These are phyloP conservation scores for Lutjanus campechanus DNA, from an alignment of 2,797 vertebrate species.

Conservation along the genomic window DNA sequence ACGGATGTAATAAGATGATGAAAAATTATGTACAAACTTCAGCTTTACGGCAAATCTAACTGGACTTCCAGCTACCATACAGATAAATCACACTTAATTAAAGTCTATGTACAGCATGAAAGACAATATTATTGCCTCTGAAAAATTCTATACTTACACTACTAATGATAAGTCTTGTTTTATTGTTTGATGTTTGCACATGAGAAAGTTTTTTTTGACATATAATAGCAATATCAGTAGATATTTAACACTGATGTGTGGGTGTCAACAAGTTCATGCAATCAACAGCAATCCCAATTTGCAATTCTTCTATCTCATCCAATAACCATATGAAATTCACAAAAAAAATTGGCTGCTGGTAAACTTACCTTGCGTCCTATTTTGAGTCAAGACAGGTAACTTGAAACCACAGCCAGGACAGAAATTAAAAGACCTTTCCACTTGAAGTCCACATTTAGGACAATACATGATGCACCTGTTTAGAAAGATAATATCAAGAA, in stretches of 20 bases:
- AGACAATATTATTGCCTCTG: too few species aligned
- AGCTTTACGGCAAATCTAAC: too few species aligned
- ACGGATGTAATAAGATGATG: too few species aligned
- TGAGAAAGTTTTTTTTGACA: too few species aligned
- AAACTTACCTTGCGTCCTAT: conserved; percentile 18
- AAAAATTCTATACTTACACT: too few species aligned
- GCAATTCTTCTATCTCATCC: background rate
- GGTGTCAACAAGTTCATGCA: background rate
- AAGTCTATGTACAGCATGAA: too few species aligned
- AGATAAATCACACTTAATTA: too few species aligned
- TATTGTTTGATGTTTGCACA: too few species aligned
- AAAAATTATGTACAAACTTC: too few species aligned
- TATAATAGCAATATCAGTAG: background rate
- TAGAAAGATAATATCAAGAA: conserved; percentile 1
- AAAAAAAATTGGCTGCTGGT: background rate
- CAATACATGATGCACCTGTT: conserved; percentile 55
- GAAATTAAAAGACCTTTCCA: conserved; percentile 25
- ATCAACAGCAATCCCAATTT: background rate
- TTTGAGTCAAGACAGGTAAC: conserved; percentile 10
- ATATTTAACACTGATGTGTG: background rate
- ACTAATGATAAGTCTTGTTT: too few species aligned
- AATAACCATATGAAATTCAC: background rate
- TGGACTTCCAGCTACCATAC: too few species aligned
- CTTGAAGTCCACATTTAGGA: conserved; percentile 11
- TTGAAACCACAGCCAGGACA: conserved; percentile 46